Evolutionary conservation across 2,888 invertebrate genomes (phyloP).

Genomic region (Sycophila texana): DNA sequence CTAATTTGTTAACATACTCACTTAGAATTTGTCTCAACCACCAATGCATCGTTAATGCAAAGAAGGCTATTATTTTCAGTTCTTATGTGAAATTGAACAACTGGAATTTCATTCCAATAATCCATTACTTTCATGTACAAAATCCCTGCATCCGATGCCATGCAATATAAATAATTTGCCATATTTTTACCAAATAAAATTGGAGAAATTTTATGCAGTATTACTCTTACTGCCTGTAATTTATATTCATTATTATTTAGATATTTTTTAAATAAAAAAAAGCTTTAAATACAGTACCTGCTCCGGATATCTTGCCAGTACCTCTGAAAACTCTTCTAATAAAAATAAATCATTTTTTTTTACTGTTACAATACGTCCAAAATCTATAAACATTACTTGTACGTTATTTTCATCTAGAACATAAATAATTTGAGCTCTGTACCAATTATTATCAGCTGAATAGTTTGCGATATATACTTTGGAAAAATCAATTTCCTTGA

Average conservation of each 20-base stretch:
- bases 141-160: conserved; percentile 69
- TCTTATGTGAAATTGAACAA: conserved; percentile 84
- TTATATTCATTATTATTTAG: not conserved
- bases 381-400: conserved; percentile 59
- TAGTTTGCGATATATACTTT: conserved; percentile 32
- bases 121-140: conserved; percentile 77
- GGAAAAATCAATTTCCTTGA: not conserved
- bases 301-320: conserved; percentile 73
- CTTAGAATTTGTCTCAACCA: conserved; percentile 79
- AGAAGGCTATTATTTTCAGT: conserved; percentile 78
- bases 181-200: conserved; percentile 74
- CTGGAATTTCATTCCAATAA: conserved; percentile 64
- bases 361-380: conserved; percentile 64
- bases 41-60: conserved; percentile 84
- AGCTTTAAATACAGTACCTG: conserved; percentile 74
- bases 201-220: conserved; percentile 79
- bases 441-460: conserved; percentile 9
- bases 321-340: conserved; percentile 73
- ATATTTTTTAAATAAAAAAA: conserved; percentile 75
- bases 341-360: conserved; percentile 73
- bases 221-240: conserved; percentile 78
- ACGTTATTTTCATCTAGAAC: conserved; percentile 12
- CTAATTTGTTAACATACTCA: conserved; percentile 63
- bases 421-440: conserved; percentile 36
- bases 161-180: conserved; percentile 55